Evolutionary conservation across 2,113 vertebrate genomes (phyloP).

Genomic region (Hassar affinis): DNA sequence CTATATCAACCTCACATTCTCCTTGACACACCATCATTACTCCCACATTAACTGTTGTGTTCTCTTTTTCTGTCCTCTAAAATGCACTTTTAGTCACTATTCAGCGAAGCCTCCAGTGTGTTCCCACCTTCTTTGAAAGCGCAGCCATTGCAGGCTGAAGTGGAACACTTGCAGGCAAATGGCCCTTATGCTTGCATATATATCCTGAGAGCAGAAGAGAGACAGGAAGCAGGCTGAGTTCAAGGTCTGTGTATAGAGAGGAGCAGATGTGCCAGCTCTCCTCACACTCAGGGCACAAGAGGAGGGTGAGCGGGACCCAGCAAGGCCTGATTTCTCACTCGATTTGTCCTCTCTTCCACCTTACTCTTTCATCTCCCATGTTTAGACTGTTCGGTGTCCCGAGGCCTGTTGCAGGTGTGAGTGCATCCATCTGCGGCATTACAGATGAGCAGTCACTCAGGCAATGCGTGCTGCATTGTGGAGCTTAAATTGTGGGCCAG

Average conservation of each 20-base stretch:
- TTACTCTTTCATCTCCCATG: constrained; percentile 21
- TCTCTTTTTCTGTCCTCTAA: not conserved
- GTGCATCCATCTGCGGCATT: constrained; percentile 15
- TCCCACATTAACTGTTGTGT: not conserved
- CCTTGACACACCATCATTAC: not conserved
- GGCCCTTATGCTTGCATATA: constrained; percentile 5
- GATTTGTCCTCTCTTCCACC: constrained; percentile 25
- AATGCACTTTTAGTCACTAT: not conserved
- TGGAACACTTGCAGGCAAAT: not conserved
- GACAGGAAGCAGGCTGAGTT: constrained; percentile 5
- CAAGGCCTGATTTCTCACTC: constrained; percentile 40
- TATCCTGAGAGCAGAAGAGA: not conserved
- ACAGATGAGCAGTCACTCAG: constrained; percentile 16
- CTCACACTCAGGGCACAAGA: constrained; percentile 11
- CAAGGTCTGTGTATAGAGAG: constrained; percentile 19
- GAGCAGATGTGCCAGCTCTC: constrained; percentile 36
- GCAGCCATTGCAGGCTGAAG: not conserved
- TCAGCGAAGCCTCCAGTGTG: not conserved
- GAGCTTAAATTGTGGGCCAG: not conserved
- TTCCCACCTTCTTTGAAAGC: not conserved
- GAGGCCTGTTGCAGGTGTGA: constrained; percentile 21
- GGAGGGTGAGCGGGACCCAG: constrained; percentile 11
- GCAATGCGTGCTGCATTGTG: constrained; percentile 14
- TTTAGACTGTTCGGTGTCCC: not conserved
- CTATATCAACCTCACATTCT: constrained; percentile 5